Evolutionary conservation across 2,797 vertebrate species (phyloP).

Genomic region (Meda fulgida): DNA sequence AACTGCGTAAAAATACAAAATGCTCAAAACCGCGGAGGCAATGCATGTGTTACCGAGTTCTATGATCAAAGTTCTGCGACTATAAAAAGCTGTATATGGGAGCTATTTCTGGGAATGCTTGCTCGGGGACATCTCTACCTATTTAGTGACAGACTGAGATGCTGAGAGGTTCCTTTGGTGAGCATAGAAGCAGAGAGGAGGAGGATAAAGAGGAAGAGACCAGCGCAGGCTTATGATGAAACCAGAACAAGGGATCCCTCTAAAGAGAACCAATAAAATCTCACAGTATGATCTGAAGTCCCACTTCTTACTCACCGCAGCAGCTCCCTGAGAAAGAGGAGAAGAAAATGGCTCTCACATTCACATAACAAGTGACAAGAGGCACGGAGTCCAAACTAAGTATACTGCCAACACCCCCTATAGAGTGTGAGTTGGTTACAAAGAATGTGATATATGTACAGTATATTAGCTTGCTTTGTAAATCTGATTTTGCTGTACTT

Average conservation of each 20-base stretch:
- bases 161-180: constrained; percentile 40
- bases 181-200: constrained; percentile 37
- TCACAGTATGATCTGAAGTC: constrained; percentile 36
- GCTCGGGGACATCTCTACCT: constrained; percentile 42
- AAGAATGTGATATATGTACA: constrained; percentile 32
- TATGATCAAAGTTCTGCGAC: constrained; percentile 34
- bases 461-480: constrained; percentile 15
- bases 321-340: constrained; percentile 10
- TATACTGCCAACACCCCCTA: constrained; percentile 26
- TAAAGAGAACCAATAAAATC: constrained; percentile 40
- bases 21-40: not conserved
- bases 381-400: constrained; percentile 22
- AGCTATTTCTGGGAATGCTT: constrained; percentile 37
- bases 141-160: constrained; percentile 31
- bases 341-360: constrained; percentile 36
- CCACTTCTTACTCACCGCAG: constrained; percentile 36
- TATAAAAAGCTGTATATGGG: constrained; percentile 24
- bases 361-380: constrained; percentile 43
- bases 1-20: not conserved
- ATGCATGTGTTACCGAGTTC: constrained; percentile 6
- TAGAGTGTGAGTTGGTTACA: not conserved
- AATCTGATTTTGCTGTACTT: not conserved
- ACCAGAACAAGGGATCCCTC: constrained; percentile 50
- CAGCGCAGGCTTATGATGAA: constrained; percentile 50
- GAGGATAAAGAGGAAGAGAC: constrained; percentile 46